Evolutionary conservation across 53 echinoderm and acorn worm genomes (phyloP), one percentile per base, ranked within the genome.

Genomic region (Holothuria leucospilota): DNA sequence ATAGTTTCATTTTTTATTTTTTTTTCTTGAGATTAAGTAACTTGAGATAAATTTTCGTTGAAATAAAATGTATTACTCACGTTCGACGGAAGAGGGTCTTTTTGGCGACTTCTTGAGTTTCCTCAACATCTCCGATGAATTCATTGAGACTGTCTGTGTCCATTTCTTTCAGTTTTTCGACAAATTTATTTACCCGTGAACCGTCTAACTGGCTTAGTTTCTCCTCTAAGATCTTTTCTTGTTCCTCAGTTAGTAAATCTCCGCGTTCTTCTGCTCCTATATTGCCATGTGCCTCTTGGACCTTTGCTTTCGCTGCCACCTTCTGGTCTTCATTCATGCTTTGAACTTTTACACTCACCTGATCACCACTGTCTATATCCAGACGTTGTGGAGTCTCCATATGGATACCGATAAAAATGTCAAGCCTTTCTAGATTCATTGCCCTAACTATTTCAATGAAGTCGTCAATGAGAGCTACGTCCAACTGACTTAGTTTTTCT

Each of bases 21-120:
- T 46, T 46, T 46, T 5, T 40, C 8, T 46, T 46, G 8, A 46
- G 6, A 46, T 9, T 46, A 46, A 46, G 46, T 46, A 7, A 46
- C 46, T 46, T 7, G 8, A 7, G 46, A 46, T 8, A 9, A 46
- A 9, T 46, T 8, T 56, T 15, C 18, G 14, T 15, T 16, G 4
- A 56, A 56, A 56, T 16, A 18, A 56, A 56, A 18, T 18, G 5
- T 13, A 56, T 49, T 12, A 42, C 75, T 75, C 28, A 75, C 75
- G 75, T 75, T 75, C 75, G 39, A 51, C 75, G 75, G 41, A 75
- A 75, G 2, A 75, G 75, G 2, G 75, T 21, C 75, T 75, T 75
- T 21, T 75, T 52, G 20, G 75, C 49, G 23, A 75, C 24, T 18
- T 30, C 9, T 52, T 75, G 49, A 40, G 75, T 25, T 27, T 51